Evolutionary conservation across 2,113 vertebrate species (phyloP), one percentile per base, ranked within the genome.

Genomic region (Labeo catla): DNA sequence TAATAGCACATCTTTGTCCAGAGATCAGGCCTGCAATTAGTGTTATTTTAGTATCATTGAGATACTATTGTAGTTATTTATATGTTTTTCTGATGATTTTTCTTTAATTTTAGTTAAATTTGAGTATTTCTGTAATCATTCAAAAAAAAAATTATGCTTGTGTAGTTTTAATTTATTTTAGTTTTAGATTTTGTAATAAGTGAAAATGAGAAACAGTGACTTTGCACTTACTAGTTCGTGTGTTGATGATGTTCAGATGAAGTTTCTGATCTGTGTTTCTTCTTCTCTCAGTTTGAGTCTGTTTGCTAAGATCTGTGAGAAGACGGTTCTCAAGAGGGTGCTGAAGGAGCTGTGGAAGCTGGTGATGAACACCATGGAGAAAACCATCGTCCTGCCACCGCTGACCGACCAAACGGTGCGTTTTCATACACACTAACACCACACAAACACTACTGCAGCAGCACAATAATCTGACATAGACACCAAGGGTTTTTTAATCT

Each of bases 281-380:
- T 36, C 49, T 70, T 50, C 43, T 54, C n/a, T 66, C 82, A 99
- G 98, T 93, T 93, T 99, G 92, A 98, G 97, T 0, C 96, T 99
- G 84, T 99, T 99, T 76, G 98, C 98, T 83, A 99, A 99, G 92
- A 99, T 99, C 94, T 99, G 98, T 0, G 98, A 99, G 95, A 99
- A 99, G 95, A 99, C 98, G 0, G 98, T 99, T 61, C 93, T 99
- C 92, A 99, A 99, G 92, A 93, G 98, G 1, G 98, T 99, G 80
- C 92, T 99, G 90, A 99, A 99, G 93, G 98, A 99, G 90, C 94
- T 99, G 36, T 99, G 98, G 98, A 99, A 97, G 85, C 95, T 99
- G 84, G 97, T 99, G 87, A 99, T 99, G 97, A 99, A 99, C 94
- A 99, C 97, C 0, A 99, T 99, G 98, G 98, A 99, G 93, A 99